phyloP scores from a whole-genome alignment of 2,888 invertebrate species.

The Tethea ocularis region DNA sequence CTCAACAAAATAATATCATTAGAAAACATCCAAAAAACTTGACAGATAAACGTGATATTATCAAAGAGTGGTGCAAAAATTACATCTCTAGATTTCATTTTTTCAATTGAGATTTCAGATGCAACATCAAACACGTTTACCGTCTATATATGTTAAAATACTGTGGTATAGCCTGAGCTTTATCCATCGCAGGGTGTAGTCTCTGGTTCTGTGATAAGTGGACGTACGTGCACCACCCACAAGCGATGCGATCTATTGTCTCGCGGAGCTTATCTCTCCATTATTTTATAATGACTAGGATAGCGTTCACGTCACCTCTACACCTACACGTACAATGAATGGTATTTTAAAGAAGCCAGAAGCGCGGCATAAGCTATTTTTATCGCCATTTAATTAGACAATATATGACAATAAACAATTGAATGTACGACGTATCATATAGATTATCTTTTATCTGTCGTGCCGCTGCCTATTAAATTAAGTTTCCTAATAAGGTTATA shows the following conservation, averaged over 20 bases:
- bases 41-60: too few species aligned
- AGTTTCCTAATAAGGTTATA: not conserved
- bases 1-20: too few species aligned
- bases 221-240: slow-evolving; percentile 54
- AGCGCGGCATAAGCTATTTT: slow-evolving; percentile 26
- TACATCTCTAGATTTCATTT: too few species aligned
- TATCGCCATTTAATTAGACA: slow-evolving; percentile 45
- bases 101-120: not conserved
- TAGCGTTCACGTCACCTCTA: slow-evolving; percentile 58
- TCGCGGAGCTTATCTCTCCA: slow-evolving; percentile 67
- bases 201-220: slow-evolving; percentile 34
- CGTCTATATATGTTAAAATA: not conserved
- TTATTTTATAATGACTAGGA: slow-evolving; percentile 75
- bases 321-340: slow-evolving; percentile 56
- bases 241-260: slow-evolving; percentile 67
- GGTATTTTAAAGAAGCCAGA: slow-evolving; percentile 28
- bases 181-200: slow-evolving; percentile 6
- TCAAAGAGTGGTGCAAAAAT: too few species aligned
- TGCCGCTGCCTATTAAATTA: slow-evolving; percentile 30
- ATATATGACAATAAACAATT: slow-evolving; percentile 44
- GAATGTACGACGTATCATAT: slow-evolving; percentile 24
- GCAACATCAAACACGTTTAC: not conserved
- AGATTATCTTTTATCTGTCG: slow-evolving; percentile 31
- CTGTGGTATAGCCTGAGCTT: not conserved
- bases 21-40: too few species aligned